Evolutionary conservation across 2,797 vertebrate species (phyloP), one percentile per base, ranked within the genome.

Genomic region (Semaprochilodus insignis): DNA sequence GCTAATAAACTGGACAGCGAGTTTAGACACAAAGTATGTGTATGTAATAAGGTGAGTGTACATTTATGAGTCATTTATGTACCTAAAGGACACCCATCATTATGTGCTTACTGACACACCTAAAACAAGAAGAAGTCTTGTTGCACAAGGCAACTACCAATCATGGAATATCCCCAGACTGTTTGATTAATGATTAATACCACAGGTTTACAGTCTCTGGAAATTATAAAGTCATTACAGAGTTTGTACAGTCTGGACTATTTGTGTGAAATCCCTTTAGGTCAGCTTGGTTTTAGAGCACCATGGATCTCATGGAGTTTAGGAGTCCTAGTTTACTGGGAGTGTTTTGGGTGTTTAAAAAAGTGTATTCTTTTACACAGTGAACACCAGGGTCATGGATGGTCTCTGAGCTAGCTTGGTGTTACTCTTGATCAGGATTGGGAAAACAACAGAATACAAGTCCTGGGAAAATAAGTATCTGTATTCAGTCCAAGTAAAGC

Each of bases 171-270:
- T 55, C 44, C 48, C 31, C 7, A 21, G 44, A 16, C 55, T 6
- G 55, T 27, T 34, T 76, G 40, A 52, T 60, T 51, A 70, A 51
- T 82, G 48, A 63, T 72, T 77, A 63, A 77, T 4, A 16, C 1
- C 34, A 13, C 25, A 17, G 10, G 23, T 11, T 54, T 13, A 73
- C 21, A 31, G 25, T 55, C 27, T 19, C 7, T 31, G 6, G 17
- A 17, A 51, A 15, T 23, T 5, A 66, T 66, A 66, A 2, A 4
- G 4, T 67, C 25, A 66, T 65, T 36, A 57, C 31, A 48, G 6
- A 70, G 52, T 1, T 65, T 74, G n/a, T 69, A 21, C n/a, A n/a
- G 63, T 54, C 69, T 69, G 34, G 34, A 48, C 5, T 81, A 51
- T 11, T 17, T 7, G 19, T 17, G 27, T 23, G 66, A 36, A 44